Evolutionary conservation across 2,888 invertebrate species (phyloP), one percentile per base, ranked within the genome.

Genomic region (Sinodicranocentrus sp.): DNA sequence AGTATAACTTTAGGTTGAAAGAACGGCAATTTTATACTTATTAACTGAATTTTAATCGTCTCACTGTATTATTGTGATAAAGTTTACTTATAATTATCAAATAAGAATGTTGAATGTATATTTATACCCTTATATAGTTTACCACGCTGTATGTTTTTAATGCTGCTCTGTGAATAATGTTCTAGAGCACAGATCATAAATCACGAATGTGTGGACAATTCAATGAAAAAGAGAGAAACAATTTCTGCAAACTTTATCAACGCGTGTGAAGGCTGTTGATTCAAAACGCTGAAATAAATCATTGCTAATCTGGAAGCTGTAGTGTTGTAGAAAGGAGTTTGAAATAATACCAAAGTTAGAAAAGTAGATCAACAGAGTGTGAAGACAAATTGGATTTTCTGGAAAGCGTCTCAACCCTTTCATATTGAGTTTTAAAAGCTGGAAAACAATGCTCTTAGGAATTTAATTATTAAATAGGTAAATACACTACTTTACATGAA

Each of bases 1-100:
- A 75, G 44, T 44, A 82, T 82, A 75, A 82, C 82, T 80, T 80
- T n/a, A n/a, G 5, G 2, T 72, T 44, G 65, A 72, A 65, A 70
- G 33, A 39, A 61, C 23, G 57, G 17, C 65, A 39, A 67, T 65
- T 68, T 61, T 54, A 21, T 43, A 19, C 44, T 54, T 67, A 21
- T 63, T 75, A 63, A 21, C 48, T 8, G 2, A 57, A 57, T 57
- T 57, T 23, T 57, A 21, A 17, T 21, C 2, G 10, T 10, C 5
- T 33, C 10, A 33, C n/a, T n/a, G n/a, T n/a, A n/a, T n/a, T n/a
- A n/a, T n/a, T n/a, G n/a, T n/a, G n/a, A n/a, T n/a, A n/a, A n/a
- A n/a, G n/a, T n/a, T n/a, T n/a, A n/a, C n/a, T n/a, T n/a, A n/a
- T n/a, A n/a, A n/a, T n/a, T n/a, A n/a, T n/a, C n/a, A n/a, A n/a